These are phyloP conservation scores for Maccullochella peelii DNA, from an alignment of 2,113 vertebrate species.

Conservation along the genomic window DNA sequence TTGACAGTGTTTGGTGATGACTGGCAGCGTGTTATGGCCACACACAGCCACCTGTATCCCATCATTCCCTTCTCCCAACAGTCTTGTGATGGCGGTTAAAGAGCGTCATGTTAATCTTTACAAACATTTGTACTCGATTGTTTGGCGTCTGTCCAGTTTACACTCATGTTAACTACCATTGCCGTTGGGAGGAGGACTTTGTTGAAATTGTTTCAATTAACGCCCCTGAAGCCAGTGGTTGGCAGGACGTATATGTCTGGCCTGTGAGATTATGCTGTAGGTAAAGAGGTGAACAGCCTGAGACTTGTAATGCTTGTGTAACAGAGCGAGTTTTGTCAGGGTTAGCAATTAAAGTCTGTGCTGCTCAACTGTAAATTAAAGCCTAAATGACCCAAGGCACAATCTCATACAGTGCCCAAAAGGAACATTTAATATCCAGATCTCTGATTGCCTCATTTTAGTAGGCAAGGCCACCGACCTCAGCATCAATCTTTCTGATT, in stretches of 20 bases:
- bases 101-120: too few relatives aligned
- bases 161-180: neutral
- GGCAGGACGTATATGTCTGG: neutral
- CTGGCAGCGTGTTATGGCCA: neutral
- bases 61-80: neutral
- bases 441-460: conserved; percentile 65
- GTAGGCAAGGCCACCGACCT: conserved; percentile 81
- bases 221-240: neutral
- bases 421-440: conserved; percentile 64
- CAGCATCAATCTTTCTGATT: conserved; percentile 85
- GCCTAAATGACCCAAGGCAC: conserved; percentile 46
- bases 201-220: conserved; percentile 7
- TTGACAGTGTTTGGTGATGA: neutral
- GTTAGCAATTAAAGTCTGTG: conserved; percentile 28
- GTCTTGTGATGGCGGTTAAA: neutral
- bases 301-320: conserved; percentile 11
- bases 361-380: conserved; percentile 61
- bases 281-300: conserved; percentile 3
- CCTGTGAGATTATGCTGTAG: neutral
- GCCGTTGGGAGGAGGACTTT: too few relatives aligned
- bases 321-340: conserved; percentile 5
- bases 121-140: neutral
- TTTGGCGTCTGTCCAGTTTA: neutral
- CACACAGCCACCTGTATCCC: neutral
- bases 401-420: conserved; percentile 46